Percentiles rank a stretch among this genome's conserved stretches.
phyloP scores from a whole-genome alignment of 2,113 vertebrate species.

The Microtus richardsoni region DNA sequence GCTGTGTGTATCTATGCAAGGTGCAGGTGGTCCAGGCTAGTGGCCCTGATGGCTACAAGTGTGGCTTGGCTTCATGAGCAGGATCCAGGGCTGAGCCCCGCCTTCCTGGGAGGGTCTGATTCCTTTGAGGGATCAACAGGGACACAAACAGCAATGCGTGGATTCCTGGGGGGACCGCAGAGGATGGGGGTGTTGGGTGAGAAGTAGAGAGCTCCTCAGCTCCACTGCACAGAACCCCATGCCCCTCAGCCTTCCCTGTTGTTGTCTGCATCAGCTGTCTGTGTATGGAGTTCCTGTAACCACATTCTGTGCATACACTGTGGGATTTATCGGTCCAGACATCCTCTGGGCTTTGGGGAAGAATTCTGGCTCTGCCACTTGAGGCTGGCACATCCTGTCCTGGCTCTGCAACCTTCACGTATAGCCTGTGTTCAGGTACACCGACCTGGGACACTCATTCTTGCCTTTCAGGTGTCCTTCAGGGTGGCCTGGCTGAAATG shows the following conservation, averaged over 20 bases:
- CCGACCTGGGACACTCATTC: too few species aligned
- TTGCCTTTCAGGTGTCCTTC: background rate
- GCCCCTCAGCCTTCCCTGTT: background rate
- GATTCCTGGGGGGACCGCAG: background rate
- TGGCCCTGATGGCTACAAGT: background rate
- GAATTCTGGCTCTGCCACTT: background rate
- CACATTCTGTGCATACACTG: background rate
- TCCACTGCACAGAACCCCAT: background rate
- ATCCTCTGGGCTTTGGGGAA: background rate
- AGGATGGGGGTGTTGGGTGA: too few species aligned
- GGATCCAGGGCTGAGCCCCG: background rate
- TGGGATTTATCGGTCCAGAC: background rate
- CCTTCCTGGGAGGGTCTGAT: background rate
- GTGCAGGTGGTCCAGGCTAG: background rate
- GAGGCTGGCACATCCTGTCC: background rate
- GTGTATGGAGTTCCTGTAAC: background rate
- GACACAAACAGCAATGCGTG: too few species aligned
- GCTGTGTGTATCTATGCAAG: background rate
- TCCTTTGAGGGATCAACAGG: background rate
- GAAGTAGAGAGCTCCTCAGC: background rate
- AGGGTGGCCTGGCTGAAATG: background rate
- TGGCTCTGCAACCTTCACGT: background rate
- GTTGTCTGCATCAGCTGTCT: background rate
- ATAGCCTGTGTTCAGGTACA: background rate
- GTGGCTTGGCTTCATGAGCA: background rate